These are phyloP conservation scores for Merluccius polli DNA, from an alignment of 2,797 vertebrate genomes.

Conservation along the genomic window DNA sequence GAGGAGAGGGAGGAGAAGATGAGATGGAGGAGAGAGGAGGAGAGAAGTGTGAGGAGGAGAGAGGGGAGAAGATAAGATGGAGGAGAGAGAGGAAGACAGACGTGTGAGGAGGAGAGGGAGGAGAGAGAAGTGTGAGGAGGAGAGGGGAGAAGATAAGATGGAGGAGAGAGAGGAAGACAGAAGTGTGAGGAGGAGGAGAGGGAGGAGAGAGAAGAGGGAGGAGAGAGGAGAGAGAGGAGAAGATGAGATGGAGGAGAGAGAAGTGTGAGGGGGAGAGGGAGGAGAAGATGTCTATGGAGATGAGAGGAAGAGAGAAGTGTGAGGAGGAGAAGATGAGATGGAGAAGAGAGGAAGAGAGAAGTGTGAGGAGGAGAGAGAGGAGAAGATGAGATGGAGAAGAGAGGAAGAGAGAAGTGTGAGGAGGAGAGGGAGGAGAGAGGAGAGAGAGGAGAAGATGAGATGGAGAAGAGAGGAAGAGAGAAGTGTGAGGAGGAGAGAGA, in stretches of 20 bases:
- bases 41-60: not conserved
- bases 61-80: constrained; percentile 6
- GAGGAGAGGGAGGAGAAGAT: not conserved
- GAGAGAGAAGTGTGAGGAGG: not conserved
- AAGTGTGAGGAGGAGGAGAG: too few species aligned
- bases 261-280: not conserved
- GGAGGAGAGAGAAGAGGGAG: too few species aligned
- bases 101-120: not conserved
- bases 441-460: not conserved
- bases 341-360: too few species aligned
- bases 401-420: not conserved
- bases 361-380: not conserved
- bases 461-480: not conserved
- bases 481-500: not conserved
- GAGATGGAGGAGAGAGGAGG: not conserved
- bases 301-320: constrained; percentile 12
- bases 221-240: not conserved
- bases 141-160: not conserved
- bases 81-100: constrained; percentile 16
- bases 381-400: not conserved
- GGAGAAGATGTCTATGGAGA: constrained; percentile 13
- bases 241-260: not conserved
- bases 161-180: not conserved
- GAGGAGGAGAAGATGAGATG: not conserved
- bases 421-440: not conserved